Evolutionary conservation across 2,888 invertebrate genomes (phyloP).

Genomic region (Mallateleia sp.): DNA sequence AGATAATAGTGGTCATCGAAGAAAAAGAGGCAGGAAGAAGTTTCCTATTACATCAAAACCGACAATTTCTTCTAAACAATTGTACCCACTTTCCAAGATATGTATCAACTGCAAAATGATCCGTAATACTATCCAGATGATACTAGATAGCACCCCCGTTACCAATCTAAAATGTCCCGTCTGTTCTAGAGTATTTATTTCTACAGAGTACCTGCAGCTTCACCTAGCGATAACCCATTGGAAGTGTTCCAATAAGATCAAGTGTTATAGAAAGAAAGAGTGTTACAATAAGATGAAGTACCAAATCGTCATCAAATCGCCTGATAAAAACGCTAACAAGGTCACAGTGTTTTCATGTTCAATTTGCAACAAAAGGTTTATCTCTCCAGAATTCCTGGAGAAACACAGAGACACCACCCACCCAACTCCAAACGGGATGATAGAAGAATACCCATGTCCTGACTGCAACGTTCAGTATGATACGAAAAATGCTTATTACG

Average conservation of each 20-base stretch:
- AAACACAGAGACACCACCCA: neutral
- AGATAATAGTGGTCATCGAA: too few species aligned
- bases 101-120: too few species aligned
- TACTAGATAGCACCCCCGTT: too few species aligned
- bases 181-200: too few species aligned
- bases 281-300: constrained; percentile 8
- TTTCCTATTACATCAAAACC: too few species aligned
- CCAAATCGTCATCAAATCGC: neutral
- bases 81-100: too few species aligned
- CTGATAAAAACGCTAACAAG: neutral
- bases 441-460: neutral
- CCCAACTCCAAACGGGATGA: neutral
- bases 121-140: too few species aligned
- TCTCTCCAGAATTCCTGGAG: neutral
- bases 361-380: constrained; percentile 2
- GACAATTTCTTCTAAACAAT: too few species aligned
- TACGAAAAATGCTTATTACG: constrained; percentile 15
- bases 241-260: neutral
- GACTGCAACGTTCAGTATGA: neutral
- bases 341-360: neutral
- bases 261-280: too few species aligned
- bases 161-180: too few species aligned
- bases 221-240: neutral
- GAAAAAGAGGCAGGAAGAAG: too few species aligned
- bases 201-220: too few species aligned